Conservation (phyloP, 2,888 invertebrate species). For the Drosophila melanosoma region DNA sequence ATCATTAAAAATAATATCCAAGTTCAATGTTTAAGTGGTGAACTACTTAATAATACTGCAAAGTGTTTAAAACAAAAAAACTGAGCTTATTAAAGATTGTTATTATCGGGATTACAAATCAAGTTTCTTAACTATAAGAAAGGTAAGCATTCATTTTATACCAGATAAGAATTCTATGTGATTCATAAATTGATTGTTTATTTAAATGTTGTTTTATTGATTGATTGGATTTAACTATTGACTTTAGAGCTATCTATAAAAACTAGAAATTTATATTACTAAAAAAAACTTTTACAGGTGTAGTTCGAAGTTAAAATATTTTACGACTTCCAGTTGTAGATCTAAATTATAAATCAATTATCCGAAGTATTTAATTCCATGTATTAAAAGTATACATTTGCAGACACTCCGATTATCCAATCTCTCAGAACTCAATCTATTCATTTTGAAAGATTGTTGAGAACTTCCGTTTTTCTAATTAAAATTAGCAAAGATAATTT, state of each 20-base stretch:
- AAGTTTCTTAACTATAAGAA: conserved; percentile 18
- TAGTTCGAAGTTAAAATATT: not conserved
- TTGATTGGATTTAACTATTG: conserved; percentile 16
- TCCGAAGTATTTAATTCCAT: not conserved
- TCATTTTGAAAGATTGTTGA: not conserved
- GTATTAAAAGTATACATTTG: not conserved
- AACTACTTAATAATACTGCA: not conserved
- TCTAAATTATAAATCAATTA: not conserved
- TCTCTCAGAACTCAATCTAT: not conserved
- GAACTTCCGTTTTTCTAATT: not conserved
- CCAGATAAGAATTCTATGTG: conserved; percentile 10
- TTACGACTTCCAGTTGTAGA: not conserved
- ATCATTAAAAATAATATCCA: not conserved
- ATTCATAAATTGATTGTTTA: conserved; percentile 25
- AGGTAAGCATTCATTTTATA: conserved; percentile 32
- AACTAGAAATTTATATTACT: not conserved
- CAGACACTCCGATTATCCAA: not conserved
- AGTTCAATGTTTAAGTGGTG: not conserved
- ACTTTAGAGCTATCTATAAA: not conserved
- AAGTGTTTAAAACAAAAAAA: conserved; percentile 6
- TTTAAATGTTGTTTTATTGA: conserved; percentile 35
- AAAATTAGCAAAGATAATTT: not conserved
- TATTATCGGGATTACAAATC: conserved; percentile 33
- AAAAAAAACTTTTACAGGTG: not conserved
- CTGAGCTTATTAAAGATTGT: not conserved